phyloP scores from a whole-genome alignment of 2,888 invertebrate genomes.

The Ochropleura leucogaster region DNA sequence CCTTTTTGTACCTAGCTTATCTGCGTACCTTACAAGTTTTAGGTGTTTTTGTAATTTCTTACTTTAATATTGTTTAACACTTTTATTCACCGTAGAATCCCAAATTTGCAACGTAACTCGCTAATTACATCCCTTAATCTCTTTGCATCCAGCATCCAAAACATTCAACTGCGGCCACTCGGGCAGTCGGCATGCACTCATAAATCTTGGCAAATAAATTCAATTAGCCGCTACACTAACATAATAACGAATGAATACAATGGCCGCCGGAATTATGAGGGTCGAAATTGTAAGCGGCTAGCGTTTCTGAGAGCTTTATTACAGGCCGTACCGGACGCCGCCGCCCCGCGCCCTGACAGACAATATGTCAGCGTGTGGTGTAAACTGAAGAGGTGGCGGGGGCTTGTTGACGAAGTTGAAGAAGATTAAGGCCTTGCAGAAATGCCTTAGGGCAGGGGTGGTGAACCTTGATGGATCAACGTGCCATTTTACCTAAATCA shows the following conservation, averaged over 20 bases:
- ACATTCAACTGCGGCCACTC: slow-evolving; percentile 24
- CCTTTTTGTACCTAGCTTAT: too few relatives aligned
- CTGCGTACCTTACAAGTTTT: neutral
- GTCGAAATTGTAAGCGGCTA: slow-evolving; percentile 76
- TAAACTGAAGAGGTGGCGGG: slow-evolving; percentile 44
- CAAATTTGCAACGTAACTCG: neutral
- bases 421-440: too few relatives aligned
- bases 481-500: too few relatives aligned
- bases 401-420: neutral
- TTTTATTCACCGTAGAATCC: neutral
- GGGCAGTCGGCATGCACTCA: slow-evolving; percentile 40
- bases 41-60: neutral
- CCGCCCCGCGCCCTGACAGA: slow-evolving; percentile 68
- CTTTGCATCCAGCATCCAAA: slow-evolving; percentile 33
- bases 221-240: slow-evolving; percentile 70
- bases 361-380: slow-evolving; percentile 72
- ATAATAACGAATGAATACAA: slow-evolving; percentile 71
- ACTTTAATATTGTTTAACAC: neutral
- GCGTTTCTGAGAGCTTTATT: slow-evolving; percentile 78
- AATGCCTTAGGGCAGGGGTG: too few relatives aligned
- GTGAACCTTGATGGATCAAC: too few relatives aligned
- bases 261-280: slow-evolving; percentile 73
- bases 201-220: slow-evolving; percentile 70
- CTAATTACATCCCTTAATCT: slow-evolving; percentile 30
- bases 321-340: slow-evolving; percentile 72